phyloP scores from a whole-genome alignment of 2,888 invertebrate species.

The Mechanitis messenoides region DNA sequence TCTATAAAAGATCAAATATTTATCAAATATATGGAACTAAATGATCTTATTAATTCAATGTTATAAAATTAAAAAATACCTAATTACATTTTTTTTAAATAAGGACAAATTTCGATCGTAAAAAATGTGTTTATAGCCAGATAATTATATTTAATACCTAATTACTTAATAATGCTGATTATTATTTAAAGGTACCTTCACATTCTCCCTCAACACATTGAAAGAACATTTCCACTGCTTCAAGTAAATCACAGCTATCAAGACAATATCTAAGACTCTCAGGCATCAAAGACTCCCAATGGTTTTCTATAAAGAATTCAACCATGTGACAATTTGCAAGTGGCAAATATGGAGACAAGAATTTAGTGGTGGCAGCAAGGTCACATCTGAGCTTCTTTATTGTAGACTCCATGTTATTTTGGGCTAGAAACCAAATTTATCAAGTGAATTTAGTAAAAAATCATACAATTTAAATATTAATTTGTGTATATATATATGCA shows the following conservation, averaged over 20 bases:
- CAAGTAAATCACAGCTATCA: conserved; percentile 50
- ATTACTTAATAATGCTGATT: too few species aligned
- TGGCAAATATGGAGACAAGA: conserved; percentile 76
- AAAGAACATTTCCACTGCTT: conserved; percentile 74
- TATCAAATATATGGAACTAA: too few species aligned
- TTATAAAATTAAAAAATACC: too few species aligned
- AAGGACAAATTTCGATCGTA: too few species aligned
- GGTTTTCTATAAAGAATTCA: conserved; percentile 76
- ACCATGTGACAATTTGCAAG: conserved; percentile 87
- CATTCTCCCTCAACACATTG: conserved; percentile 29
- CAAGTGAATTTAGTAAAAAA: background rate
- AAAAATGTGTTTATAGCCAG: too few species aligned
- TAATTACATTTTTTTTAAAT: too few species aligned
- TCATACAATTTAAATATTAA: background rate
- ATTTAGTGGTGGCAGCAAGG: conserved; percentile 71
- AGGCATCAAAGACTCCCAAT: conserved; percentile 80
- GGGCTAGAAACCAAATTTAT: conserved; percentile 20
- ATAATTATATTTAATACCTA: too few species aligned
- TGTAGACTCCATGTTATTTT: conserved; percentile 39
- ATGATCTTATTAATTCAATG: too few species aligned
- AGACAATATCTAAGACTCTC: conserved; percentile 69
- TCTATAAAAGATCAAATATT: too few species aligned
- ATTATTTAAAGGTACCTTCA: conserved; percentile 22
- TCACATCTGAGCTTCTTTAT: conserved; percentile 45
- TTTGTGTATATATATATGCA: background rate